Percentiles rank a stretch among this genome's conserved stretches.
Evolutionary conservation across 2,113 vertebrate genomes (phyloP).

Genomic region (Tachysurus vachellii): DNA sequence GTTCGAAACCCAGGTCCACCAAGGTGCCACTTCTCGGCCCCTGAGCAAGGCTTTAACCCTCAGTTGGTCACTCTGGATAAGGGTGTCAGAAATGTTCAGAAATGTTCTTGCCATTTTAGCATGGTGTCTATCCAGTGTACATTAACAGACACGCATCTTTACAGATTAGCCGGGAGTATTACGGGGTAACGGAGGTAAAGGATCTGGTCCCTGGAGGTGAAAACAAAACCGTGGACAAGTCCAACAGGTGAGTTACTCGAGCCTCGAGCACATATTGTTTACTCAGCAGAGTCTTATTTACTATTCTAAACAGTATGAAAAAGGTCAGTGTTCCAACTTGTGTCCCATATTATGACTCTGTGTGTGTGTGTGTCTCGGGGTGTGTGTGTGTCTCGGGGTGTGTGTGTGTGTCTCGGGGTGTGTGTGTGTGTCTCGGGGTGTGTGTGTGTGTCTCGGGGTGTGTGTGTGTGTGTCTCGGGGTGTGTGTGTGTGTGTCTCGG

Average conservation of each 20-base stretch:
- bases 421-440: too few relatives aligned
- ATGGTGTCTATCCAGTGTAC: too few relatives aligned
- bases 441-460: background rate
- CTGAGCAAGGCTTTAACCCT: too few relatives aligned
- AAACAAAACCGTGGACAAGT: slow-evolving; percentile 79
- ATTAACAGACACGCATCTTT: background rate
- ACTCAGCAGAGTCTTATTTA: background rate
- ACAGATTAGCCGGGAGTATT: slow-evolving; percentile 93
- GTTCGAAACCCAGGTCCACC: too few relatives aligned
- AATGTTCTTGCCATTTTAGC: too few relatives aligned
- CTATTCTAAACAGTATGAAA: background rate
- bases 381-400: slow-evolving; percentile 27
- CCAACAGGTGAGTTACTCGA: slow-evolving; percentile 81
- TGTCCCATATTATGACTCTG: slow-evolving; percentile 10
- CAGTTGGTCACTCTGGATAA: too few relatives aligned
- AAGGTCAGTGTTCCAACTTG: background rate
- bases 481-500: background rate
- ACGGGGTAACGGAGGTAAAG: slow-evolving; percentile 88
- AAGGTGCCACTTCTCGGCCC: too few relatives aligned
- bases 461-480: background rate
- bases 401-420: background rate
- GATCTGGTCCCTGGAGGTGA: slow-evolving; percentile 88
- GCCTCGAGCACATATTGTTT: background rate
- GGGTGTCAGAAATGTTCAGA: too few relatives aligned
- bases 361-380: slow-evolving; percentile 4